Evolutionary conservation across 2,888 invertebrate genomes (phyloP).

Genomic region (Coenonympha arcania): DNA sequence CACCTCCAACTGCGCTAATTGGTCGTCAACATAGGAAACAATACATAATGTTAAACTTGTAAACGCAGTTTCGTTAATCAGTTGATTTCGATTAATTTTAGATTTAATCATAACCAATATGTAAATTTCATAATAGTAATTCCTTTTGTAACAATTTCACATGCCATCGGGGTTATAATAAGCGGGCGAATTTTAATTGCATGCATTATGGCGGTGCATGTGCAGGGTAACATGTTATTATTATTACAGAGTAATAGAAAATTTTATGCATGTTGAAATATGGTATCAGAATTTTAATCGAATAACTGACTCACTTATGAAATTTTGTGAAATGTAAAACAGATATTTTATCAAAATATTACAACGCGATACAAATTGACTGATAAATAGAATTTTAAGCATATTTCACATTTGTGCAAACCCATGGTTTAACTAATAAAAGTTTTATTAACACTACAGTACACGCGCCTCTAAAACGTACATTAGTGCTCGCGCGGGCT

Average conservation of each 20-base stretch:
- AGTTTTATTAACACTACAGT: no score
- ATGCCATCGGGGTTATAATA: slow-evolving; percentile 10
- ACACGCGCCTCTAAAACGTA: no score
- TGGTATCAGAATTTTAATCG: no score
- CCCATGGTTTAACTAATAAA: no score
- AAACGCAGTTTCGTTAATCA: background rate
- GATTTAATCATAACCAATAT: background rate
- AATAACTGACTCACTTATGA: background rate
- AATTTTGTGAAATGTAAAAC: background rate
- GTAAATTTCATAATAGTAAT: background rate
- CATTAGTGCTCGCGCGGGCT: no score
- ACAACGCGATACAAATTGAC: no score
- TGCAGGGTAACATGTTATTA: slow-evolving; percentile 1
- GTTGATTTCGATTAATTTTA: background rate
- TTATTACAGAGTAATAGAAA: slow-evolving; percentile 5
- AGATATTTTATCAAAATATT: background rate
- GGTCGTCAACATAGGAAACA: no score
- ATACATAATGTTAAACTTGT: no score
- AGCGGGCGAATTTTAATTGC: slow-evolving; percentile 11
- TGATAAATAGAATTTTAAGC: no score
- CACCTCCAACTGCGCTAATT: no score
- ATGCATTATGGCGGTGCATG: slow-evolving; percentile 8
- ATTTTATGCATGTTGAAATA: background rate
- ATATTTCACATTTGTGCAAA: no score
- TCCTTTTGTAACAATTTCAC: slow-evolving; percentile 4